Evolutionary conservation across 2,113 vertebrate genomes (phyloP), one percentile per base, ranked within the genome.

Genomic region (human (Homo sapiens)): DNA sequence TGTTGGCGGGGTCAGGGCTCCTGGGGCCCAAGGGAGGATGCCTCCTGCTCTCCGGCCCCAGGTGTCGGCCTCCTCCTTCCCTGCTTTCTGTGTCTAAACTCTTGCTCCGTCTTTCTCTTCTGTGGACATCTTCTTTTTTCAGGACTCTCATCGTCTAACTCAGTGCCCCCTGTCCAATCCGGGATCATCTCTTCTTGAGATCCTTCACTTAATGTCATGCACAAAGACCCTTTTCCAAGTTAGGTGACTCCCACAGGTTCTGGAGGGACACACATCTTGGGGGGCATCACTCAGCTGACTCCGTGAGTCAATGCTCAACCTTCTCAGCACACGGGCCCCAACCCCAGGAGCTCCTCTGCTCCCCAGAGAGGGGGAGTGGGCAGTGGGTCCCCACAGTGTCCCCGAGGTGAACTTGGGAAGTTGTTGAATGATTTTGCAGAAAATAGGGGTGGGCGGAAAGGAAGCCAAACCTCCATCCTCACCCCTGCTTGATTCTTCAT

Each of bases 21-120:
- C n/a, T 38, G 66, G 32, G 32, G 66, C 4, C n/a, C 0, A 14
- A 68, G 32, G 32, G 66, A 13, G 30, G 64, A 32, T 35, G 66
- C 66, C 35, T 18, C n/a, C 70, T 32, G 61, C 27, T 32, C 61
- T 64, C 27, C 61, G 13, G n/a, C 1, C 1, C 0, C 12, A 0
- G 10, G 88, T 20, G 61, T 32, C 61, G 6, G 12, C 12, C 61
- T 64, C 27, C 12, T 32, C 27, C 25, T 61, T 32, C 61, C 61
- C 61, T 14, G 27, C 35, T 7, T 20, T 70, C 5, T 0, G 0
- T 10, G 38, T 48, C 32, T 22, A 72, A 2, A 4, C 8, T 1
- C 23, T 17, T 32, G 25, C 40, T 48, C 50, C 20, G 22, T 50
- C 64, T 52, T n/a, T 52, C 32, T 80, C 48, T 35, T n/a, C 27